Evolutionary conservation across 1,140 invertebrate species (phyloP).

Genomic region (Centruroides vittatus): DNA sequence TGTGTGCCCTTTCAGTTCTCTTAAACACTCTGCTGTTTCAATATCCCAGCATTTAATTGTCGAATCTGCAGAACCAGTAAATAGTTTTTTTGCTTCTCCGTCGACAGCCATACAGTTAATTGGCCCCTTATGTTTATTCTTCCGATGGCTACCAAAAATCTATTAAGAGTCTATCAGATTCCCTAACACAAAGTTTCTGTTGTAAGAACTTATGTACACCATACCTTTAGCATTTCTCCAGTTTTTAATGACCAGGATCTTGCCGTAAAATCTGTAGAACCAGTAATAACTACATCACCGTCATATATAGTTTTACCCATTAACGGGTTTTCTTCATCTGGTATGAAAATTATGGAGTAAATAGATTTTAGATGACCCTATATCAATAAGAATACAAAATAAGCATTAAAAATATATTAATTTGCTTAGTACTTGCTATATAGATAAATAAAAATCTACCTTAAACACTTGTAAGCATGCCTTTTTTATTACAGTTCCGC

Average conservation of each 20-base stretch:
- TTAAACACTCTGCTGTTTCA: constrained; percentile 24
- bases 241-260: constrained; percentile 36
- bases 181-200: no score
- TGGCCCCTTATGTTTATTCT: constrained; percentile 28
- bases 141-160: constrained; percentile 6
- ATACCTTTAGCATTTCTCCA: constrained; percentile 31
- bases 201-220: neutral
- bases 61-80: constrained; percentile 35
- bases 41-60: constrained; percentile 35
- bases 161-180: neutral
- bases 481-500: constrained; percentile 23
- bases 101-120: constrained; percentile 36
- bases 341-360: constrained; percentile 37
- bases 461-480: constrained; percentile 18
- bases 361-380: constrained; percentile 36
- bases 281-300: constrained; percentile 33
- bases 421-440: neutral
- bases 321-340: constrained; percentile 27
- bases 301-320: constrained; percentile 17
- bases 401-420: neutral
- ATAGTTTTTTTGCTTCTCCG: constrained; percentile 28
- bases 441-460: constrained; percentile 8
- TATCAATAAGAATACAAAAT: constrained; percentile 17
- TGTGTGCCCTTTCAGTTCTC: constrained; percentile 35
- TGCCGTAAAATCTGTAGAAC: constrained; percentile 35